A percentile compares a stretch with the other conserved stretches of the same genome.
These are phyloP conservation scores for Myotis brandtii DNA, from an alignment of 2,113 vertebrate species.

Conservation along the genomic window DNA sequence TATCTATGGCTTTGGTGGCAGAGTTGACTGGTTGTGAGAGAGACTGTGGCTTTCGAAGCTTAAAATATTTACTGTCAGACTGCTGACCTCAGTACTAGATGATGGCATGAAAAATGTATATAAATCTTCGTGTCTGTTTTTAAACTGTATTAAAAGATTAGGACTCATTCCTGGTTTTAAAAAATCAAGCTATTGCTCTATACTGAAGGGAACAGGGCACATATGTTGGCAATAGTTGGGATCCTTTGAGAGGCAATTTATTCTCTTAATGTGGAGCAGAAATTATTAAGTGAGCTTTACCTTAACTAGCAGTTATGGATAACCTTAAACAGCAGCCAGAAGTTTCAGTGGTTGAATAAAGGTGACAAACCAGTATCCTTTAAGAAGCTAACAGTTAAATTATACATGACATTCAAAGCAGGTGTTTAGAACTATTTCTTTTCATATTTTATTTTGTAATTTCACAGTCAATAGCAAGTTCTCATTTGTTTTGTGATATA, in stretches of 20 bases:
- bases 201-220: not conserved
- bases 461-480: not conserved
- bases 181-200: not conserved
- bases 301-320: not conserved
- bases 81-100: not conserved
- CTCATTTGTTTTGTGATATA: not conserved
- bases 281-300: not conserved
- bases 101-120: not conserved
- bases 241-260: not conserved
- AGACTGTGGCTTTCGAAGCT: not conserved
- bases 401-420: not conserved
- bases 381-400: not conserved
- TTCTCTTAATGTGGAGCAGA: not conserved
- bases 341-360: slow-evolving; percentile 5
- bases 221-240: not conserved
- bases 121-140: not conserved
- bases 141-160: slow-evolving; percentile 22
- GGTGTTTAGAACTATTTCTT: slow-evolving; percentile 18
- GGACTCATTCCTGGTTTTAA: not conserved
- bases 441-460: slow-evolving; percentile 25
- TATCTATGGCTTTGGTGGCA: not conserved
- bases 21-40: not conserved
- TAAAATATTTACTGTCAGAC: not conserved
- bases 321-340: not conserved
- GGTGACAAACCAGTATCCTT: not conserved